Percentiles rank a stretch among this genome's conserved stretches.
These are phyloP conservation scores for Papilio gigon DNA, from an alignment of 2,888 invertebrate genomes.

Conservation along the genomic window DNA sequence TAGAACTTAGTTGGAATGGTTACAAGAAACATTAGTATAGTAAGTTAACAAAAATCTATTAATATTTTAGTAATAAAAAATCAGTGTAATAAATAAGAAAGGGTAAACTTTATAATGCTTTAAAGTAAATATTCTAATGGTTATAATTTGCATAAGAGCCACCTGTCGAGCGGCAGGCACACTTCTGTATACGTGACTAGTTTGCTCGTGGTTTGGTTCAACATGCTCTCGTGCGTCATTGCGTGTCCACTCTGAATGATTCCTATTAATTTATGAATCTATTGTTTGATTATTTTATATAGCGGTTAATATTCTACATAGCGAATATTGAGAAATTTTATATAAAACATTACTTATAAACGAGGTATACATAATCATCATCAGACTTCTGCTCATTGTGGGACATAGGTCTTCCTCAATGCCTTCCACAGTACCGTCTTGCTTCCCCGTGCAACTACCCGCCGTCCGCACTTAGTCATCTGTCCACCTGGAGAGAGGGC, in stretches of 20 bases:
- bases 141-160: background rate
- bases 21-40: no score
- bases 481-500: no score
- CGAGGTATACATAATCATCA: no score
- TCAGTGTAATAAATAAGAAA: no score
- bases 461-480: no score
- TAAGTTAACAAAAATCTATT: no score
- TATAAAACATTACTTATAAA: background rate
- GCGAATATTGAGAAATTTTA: background rate
- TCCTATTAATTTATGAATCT: background rate
- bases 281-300: constrained; percentile 10
- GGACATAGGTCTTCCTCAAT: no score
- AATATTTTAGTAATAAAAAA: no score
- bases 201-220: constrained; percentile 15
- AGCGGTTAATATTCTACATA: background rate
- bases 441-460: no score
- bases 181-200: constrained; percentile 30
- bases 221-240: background rate
- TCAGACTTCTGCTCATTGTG: no score
- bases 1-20: no score
- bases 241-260: background rate
- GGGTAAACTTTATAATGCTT: background rate
- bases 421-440: no score
- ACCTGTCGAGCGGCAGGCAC: constrained; percentile 12
- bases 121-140: background rate